Percentiles rank a stretch among this genome's conserved stretches.
phyloP scores from a whole-genome alignment of 2,113 vertebrate species.

The Dipodomys merriami region DNA sequence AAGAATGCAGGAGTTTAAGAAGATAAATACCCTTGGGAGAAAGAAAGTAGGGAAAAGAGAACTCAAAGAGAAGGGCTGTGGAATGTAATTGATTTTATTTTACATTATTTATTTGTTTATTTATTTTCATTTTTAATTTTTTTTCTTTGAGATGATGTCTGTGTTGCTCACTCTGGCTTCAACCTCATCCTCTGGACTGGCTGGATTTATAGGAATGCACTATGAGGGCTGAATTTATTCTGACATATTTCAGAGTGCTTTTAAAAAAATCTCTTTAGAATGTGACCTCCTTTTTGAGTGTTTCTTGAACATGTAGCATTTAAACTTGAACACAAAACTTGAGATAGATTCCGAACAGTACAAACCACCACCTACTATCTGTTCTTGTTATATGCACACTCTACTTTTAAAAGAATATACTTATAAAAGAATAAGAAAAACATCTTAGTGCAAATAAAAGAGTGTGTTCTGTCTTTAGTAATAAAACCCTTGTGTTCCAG shows the following conservation, averaged over 20 bases:
- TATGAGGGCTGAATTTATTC: too few species aligned
- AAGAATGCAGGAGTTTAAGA: neutral
- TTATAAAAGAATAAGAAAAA: neutral
- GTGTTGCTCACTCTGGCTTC: neutral
- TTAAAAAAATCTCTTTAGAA: neutral
- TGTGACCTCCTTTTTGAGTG: neutral
- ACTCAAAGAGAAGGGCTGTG: too few species aligned
- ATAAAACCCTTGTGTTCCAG: neutral
- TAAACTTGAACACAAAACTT: neutral
- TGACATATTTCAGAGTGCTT: too few species aligned
- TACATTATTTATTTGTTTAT: too few species aligned
- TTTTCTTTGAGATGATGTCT: neutral
- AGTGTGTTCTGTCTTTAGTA: neutral
- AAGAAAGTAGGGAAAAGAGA: too few species aligned
- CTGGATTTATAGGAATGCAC: neutral
- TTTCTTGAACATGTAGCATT: neutral
- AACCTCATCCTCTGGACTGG: neutral
- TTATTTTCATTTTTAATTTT: neutral
- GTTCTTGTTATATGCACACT: neutral
- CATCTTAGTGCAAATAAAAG: neutral
- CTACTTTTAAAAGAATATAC: neutral
- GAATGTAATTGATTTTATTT: too few species aligned
- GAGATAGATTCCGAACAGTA: neutral
- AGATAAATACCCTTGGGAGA: too few species aligned
- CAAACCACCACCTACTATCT: neutral